Percentiles rank a stretch among this genome's conserved stretches.
Conservation (phyloP, 2,888 invertebrate species). For the Nemotelus nigrinus region DNA sequence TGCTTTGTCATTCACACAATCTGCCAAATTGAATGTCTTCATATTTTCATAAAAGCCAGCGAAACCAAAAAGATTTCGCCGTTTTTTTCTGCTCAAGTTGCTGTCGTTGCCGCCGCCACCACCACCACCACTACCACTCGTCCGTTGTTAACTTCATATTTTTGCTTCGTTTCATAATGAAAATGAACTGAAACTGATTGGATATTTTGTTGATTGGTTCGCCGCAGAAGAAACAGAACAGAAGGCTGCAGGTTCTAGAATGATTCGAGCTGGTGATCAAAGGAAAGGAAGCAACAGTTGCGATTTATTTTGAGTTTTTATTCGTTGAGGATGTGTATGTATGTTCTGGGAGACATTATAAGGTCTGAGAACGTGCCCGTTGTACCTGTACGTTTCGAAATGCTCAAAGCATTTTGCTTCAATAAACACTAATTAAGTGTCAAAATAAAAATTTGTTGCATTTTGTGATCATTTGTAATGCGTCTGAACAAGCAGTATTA, state of each 20-base stretch:
- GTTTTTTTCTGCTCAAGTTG: not conserved
- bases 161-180: constrained; percentile 23
- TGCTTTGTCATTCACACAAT: constrained; percentile 39
- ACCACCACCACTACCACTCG: not conserved
- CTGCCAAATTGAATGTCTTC: constrained; percentile 36
- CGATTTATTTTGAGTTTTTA: no score
- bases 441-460: constrained; percentile 44
- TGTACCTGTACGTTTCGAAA: constrained; percentile 22
- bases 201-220: constrained; percentile 35
- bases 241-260: not conserved
- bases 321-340: no score
- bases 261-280: not conserved
- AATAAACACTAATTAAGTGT: constrained; percentile 45
- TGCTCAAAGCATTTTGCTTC: constrained; percentile 38
- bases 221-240: not conserved
- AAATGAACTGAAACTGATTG: constrained; percentile 39
- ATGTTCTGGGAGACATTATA: no score
- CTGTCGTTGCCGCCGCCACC: not conserved
- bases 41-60: constrained; percentile 17
- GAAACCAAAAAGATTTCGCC: not conserved
- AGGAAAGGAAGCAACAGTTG: constrained; percentile 9
- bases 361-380: no score
- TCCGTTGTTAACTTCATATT: not conserved
- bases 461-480: constrained; percentile 30
- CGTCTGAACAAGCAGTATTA: constrained; percentile 14